Percentiles rank a stretch among this genome's conserved stretches.
phyloP scores from a whole-genome alignment of 2,797 vertebrate species.

The Otolemur crassicaudatus region DNA sequence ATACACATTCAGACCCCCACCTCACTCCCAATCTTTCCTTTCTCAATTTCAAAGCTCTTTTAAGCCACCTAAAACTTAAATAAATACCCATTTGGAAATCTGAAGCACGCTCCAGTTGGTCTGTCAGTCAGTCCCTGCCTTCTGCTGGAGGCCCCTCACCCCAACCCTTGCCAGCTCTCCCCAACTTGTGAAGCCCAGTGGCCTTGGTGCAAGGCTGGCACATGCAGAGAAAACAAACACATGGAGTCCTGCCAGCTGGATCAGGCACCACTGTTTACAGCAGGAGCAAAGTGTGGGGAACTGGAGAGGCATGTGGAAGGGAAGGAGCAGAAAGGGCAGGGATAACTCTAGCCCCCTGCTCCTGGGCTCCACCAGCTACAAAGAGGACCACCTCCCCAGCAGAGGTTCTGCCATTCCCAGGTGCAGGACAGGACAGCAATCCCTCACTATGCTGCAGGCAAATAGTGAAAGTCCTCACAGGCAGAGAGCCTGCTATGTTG shows the following conservation, averaged over 20 bases:
- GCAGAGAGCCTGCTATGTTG: background rate
- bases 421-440: background rate
- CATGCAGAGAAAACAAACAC: constrained; percentile 87
- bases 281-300: constrained; percentile 73
- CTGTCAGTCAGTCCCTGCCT: constrained; percentile 58
- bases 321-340: background rate
- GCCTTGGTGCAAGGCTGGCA: constrained; percentile 68
- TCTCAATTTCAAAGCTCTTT: constrained; percentile 92
- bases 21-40: constrained; percentile 82
- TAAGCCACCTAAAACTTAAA: constrained; percentile 93
- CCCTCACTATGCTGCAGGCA: background rate
- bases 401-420: background rate
- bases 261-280: constrained; percentile 80
- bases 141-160: constrained; percentile 60
- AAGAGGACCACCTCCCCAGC: background rate
- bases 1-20: constrained; percentile 65
- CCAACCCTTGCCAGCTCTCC: constrained; percentile 45
- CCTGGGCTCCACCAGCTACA: background rate
- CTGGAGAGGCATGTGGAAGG: constrained; percentile 37
- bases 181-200: constrained; percentile 59
- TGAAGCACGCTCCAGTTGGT: constrained; percentile 78
- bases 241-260: constrained; percentile 83
- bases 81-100: constrained; percentile 94
- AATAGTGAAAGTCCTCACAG: background rate
- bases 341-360: background rate